Evolutionary conservation across 2,113 vertebrate species (phyloP).

Genomic region (Calyptommatus sinebrachiatus): DNA sequence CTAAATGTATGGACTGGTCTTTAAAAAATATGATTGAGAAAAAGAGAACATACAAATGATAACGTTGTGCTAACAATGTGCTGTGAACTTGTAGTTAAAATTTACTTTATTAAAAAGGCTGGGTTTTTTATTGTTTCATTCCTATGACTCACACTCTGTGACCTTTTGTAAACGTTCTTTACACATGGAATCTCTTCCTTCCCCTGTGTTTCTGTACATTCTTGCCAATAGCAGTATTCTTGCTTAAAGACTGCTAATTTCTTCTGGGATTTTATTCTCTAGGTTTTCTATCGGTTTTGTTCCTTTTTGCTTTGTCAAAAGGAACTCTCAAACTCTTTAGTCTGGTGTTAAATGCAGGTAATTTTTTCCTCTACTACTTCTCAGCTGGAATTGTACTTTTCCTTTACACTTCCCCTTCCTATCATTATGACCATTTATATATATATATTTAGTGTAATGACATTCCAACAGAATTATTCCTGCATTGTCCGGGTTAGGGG

Average conservation of each 20-base stretch:
- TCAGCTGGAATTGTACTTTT: conserved; percentile 13
- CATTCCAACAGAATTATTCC: not conserved
- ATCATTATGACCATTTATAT: conserved; percentile 1
- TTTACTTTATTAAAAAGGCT: not conserved
- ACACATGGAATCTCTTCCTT: not conserved
- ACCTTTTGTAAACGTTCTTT: not conserved
- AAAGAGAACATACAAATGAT: not conserved
- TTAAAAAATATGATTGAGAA: conserved; percentile 12
- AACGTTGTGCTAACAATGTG: not conserved
- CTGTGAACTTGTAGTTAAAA: not conserved
- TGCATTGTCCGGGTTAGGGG: not conserved
- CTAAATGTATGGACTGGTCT: not conserved
- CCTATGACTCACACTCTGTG: not conserved
- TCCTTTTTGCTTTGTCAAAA: not conserved
- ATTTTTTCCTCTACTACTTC: conserved; percentile 4
- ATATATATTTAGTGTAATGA: not conserved
- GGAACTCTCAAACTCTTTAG: not conserved
- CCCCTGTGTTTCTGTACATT: not conserved
- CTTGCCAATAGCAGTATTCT: not conserved
- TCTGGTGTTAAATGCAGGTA: not conserved
- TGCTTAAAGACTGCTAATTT: not conserved
- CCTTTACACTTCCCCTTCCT: not conserved
- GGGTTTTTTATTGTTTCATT: not conserved
- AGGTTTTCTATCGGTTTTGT: conserved; percentile 1
- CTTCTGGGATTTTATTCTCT: not conserved